Base-by-base conservation (phyloP, 2,797 vertebrate genomes). In the Pangasius mekongensis region DNA sequence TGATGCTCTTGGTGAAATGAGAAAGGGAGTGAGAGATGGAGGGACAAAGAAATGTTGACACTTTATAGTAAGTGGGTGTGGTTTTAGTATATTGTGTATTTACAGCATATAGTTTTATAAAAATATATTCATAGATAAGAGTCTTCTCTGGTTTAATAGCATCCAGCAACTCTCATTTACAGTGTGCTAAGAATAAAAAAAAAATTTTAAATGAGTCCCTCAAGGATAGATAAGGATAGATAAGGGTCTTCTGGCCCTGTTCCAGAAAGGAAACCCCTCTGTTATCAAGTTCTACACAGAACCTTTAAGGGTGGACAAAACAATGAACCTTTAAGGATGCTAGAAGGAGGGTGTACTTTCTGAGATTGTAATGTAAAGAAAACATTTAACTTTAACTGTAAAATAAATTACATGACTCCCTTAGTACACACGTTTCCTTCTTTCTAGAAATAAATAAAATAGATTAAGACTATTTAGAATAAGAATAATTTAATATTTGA, bases 1-100 rank as follows among this genome's bases (percentile, higher is more conserved):
- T 87, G 88, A 69, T 77, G 89, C 56, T 77, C 89, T 90, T 76
- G 78, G 83, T 76, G 66, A 88, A 89, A 88, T 56, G 54, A 84
- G 77, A 85, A 11, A 84, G 83, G 71, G 60, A 86, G 24, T 39
- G 82, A 77, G 67, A 33, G 62, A 74, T 43, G 18, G 27, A 82
- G 64, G 54, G 78, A 60, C 16, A 22, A 39, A 67, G 58, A 33
- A 78, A 66, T 54, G 43, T 78, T 66, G 49, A 62, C 76, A 36
- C 30, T 80, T 69, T 60, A 76, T 73, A 66, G 83, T 49, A 62
- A 58, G 36, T 74, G 73, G 81, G 60, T n/a, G 60, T 83, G 60
- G 39, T 64, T 64, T 83, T n/a, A 27, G 13, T 16, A 47, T n/a
- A 3, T 24, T 33, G 33, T 49, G 27, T 71, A 56, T 74, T 16